These are phyloP conservation scores for Stegastes partitus DNA, from an alignment of 2,113 vertebrate genomes.

Conservation along the genomic window DNA sequence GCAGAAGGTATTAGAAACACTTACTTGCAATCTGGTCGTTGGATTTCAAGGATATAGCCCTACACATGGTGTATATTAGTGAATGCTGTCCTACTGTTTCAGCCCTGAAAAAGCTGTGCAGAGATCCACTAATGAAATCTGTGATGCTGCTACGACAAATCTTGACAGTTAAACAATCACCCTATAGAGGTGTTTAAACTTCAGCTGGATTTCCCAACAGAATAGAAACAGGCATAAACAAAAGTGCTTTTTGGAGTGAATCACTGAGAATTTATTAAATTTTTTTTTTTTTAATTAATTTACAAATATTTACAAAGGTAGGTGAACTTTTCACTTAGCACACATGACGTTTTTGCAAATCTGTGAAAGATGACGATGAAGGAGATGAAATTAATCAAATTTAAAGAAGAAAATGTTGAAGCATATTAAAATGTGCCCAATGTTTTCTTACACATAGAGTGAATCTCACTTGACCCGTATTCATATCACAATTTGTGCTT, in stretches of 20 bases:
- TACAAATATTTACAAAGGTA: no score
- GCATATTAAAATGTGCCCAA: no score
- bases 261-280: no score
- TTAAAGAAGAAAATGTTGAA: no score
- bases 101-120: slow-evolving; percentile 26
- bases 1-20: slow-evolving; percentile 32
- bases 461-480: no score
- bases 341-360: no score
- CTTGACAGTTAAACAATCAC: slow-evolving; percentile 24
- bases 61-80: slow-evolving; percentile 61
- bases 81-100: slow-evolving; percentile 55
- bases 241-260: neutral
- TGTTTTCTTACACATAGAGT: no score
- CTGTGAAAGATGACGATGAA: no score
- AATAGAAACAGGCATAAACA: neutral
- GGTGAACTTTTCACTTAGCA: no score
- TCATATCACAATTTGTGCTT: no score
- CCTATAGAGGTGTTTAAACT: neutral
- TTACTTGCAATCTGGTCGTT: slow-evolving; percentile 31
- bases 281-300: no score
- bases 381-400: no score
- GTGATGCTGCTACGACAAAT: slow-evolving; percentile 38
- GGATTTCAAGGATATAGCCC: slow-evolving; percentile 24
- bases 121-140: slow-evolving; percentile 44
- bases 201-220: neutral